A percentile compares a stretch with the other conserved stretches of the same genome.
Conservation (phyloP, 2,113 vertebrate species). For the Myocastor coypus region DNA sequence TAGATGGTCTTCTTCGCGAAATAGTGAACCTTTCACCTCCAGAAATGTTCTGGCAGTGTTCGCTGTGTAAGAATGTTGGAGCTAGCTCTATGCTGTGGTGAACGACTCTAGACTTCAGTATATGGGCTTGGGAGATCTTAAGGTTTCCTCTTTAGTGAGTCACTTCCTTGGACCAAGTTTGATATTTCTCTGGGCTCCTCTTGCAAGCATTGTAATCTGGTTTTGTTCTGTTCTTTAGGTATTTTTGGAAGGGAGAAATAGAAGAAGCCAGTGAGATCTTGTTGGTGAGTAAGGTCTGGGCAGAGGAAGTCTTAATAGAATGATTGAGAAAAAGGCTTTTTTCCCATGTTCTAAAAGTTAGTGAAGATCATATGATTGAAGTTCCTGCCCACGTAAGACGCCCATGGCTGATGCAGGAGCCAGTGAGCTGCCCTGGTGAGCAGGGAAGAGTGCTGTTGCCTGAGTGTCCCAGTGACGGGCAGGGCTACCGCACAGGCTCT, state of each 20-base stretch:
- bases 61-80: not conserved
- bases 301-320: not conserved
- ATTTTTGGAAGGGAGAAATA: slow-evolving; percentile 93
- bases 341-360: not conserved
- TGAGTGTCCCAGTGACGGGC: not conserved
- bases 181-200: not conserved
- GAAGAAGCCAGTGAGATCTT: slow-evolving; percentile 91
- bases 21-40: not conserved
- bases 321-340: not conserved
- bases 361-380: not conserved
- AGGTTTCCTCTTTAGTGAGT: not conserved
- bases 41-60: not conserved
- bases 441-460: not conserved
- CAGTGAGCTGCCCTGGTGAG: not conserved
- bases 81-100: not conserved
- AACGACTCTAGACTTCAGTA: not conserved
- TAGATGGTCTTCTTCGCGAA: not conserved
- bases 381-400: not conserved
- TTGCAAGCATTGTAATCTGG: not conserved
- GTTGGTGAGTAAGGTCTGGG: slow-evolving; percentile 88
- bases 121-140: not conserved
- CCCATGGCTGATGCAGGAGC: not conserved
- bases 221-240: slow-evolving; percentile 84
- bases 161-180: not conserved
- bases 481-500: not conserved